These are phyloP conservation scores for Apodemus sylvaticus DNA, from an alignment of 2,113 vertebrate species.

Conservation along the genomic window DNA sequence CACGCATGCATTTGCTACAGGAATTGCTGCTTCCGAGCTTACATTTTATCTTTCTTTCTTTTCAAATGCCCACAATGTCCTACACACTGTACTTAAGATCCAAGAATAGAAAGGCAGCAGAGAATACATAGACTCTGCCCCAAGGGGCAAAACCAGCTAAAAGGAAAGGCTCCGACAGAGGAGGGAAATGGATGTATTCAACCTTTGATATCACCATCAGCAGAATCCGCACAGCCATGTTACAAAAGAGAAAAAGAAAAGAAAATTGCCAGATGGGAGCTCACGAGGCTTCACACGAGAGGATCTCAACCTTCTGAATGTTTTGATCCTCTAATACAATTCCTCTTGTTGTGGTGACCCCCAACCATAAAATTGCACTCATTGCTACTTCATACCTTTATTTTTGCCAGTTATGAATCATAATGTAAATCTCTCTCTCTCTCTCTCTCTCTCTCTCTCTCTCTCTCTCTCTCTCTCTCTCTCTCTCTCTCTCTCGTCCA, in stretches of 20 bases:
- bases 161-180: not conserved
- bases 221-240: not conserved
- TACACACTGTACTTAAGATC: not conserved
- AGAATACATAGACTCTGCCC: not conserved
- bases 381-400: not conserved
- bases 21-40: not conserved
- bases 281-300: not conserved
- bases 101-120: not conserved
- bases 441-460: too few species aligned
- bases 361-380: not conserved
- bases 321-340: not conserved
- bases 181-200: not conserved
- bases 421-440: too few species aligned
- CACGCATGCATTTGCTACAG: fast-evolving
- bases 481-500: too few species aligned
- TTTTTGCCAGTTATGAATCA: not conserved
- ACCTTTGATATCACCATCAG: not conserved
- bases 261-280: not conserved
- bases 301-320: not conserved
- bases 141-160: not conserved
- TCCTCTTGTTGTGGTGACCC: not conserved
- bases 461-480: too few species aligned
- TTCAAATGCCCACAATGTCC: too few species aligned
- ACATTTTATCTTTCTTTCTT: not conserved
- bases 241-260: not conserved